Evolutionary conservation across 2,888 invertebrate species (phyloP), one percentile per base, ranked within the genome.

Genomic region (Anaspis maculata): DNA sequence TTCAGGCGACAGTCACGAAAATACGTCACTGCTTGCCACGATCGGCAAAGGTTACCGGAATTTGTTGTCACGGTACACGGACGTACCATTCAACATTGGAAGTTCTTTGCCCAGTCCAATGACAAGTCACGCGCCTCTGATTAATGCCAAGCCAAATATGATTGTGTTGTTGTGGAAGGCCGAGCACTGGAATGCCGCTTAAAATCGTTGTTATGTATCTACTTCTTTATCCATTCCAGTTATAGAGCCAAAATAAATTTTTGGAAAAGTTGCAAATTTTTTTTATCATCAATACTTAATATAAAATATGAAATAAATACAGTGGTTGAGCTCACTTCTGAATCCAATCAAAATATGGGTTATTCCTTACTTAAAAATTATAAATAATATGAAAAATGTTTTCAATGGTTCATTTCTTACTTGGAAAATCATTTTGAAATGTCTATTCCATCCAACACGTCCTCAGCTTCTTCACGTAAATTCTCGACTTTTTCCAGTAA

Each of bases 1-100:
- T 41, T 44, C 64, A 52, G 58, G 66, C 59, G 47, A 55, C 45
- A 32, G 64, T 57, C 54, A 67, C 44, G 63, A 70, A 32, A 62
- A 67, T 51, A 60, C 62, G 37, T 57, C 75, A 37, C 59, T 76
- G 57, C 66, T 90, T 42, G 87, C 81, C 0, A 87, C 88, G 1
- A 77, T 91, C 39, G 91, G 91, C 0, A 74, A 78, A 44, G 88
- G 90, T 0, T 91, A 91, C 63, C 74, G 91, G 9, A 88, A 84
- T 42, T 69, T 92, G 29, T 71, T 78, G 35, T 68, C 75, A 9
- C 69, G 78, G 22, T 78, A 77, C 48, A 73, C 76, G 19, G 76
- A 77, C 51, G 68, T 67, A 32, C 62, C 70, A 2, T 46, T 64
- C 2, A 63, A 61, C 37, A 57, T 59, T 37, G 56, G 65, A 25